phyloP scores from a whole-genome alignment of 2,888 invertebrate species.

The Rotaria socialis region DNA sequence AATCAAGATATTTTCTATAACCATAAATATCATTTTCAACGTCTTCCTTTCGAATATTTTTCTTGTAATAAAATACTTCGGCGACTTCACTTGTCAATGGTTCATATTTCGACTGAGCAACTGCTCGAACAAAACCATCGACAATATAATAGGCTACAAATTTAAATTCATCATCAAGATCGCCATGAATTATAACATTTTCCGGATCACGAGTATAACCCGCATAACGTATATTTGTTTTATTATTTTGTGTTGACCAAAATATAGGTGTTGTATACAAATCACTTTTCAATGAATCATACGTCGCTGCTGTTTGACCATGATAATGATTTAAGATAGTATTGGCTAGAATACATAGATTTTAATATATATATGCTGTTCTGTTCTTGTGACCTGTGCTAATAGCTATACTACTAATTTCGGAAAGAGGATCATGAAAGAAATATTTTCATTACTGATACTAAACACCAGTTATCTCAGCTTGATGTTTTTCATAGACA shows the following conservation, averaged over 20 bases:
- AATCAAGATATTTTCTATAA: constrained; percentile 12
- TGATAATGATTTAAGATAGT: background rate
- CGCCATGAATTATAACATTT: constrained; percentile 22
- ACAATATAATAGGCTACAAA: constrained; percentile 5
- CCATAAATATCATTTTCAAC: constrained; percentile 36
- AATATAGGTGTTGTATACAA: background rate
- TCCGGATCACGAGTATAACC: background rate
- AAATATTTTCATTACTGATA: too few relatives aligned
- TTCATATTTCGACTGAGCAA: constrained; percentile 19
- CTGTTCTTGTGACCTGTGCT: too few relatives aligned
- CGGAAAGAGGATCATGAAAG: too few relatives aligned
- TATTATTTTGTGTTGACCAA: constrained; percentile 36
- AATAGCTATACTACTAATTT: too few relatives aligned
- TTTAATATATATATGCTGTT: too few relatives aligned
- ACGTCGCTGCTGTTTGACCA: background rate
- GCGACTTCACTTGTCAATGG: constrained; percentile 18
- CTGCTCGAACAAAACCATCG: constrained; percentile 24
- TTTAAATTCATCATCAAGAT: constrained; percentile 26
- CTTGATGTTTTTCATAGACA: too few relatives aligned
- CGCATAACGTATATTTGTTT: constrained; percentile 8
- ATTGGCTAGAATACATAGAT: background rate
- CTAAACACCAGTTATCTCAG: too few relatives aligned
- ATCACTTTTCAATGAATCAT: background rate
- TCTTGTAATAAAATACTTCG: background rate
- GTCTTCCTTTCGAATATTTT: constrained; percentile 26